Conservation (phyloP, 2,113 vertebrate species). For the Epinephelus lanceolatus region DNA sequence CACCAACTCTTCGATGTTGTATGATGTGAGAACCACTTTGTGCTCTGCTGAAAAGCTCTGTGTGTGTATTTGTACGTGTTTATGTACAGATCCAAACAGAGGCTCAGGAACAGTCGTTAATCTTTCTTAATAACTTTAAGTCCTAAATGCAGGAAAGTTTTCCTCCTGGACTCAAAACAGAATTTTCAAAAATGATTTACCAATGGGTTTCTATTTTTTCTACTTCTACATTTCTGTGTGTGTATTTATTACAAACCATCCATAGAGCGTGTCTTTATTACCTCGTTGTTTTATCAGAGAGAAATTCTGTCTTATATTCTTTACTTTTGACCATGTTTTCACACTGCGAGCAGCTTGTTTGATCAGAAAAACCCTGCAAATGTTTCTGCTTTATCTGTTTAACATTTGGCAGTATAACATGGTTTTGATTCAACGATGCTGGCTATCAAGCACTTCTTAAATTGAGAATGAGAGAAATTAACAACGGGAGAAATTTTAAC, state of each 20-base stretch:
- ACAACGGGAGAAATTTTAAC: background rate
- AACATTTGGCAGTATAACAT: no score
- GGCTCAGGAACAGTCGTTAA: conserved; percentile 31
- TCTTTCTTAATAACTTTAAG: background rate
- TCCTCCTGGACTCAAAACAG: background rate
- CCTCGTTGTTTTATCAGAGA: conserved; percentile 44
- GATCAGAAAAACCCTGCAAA: background rate
- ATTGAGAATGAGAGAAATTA: no score
- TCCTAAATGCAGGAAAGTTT: conserved; percentile 1
- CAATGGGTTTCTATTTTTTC: background rate
- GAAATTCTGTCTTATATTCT: conserved; percentile 13
- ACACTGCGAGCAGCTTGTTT: conserved; percentile 35
- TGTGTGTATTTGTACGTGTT: background rate
- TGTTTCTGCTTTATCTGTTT: no score
- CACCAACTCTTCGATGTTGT: conserved; percentile 52
- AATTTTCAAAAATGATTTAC: no score
- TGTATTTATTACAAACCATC: conserved; percentile 51
- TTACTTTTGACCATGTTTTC: conserved; percentile 18
- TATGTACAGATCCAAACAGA: conserved; percentile 52
- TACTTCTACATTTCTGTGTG: conserved; percentile 36
- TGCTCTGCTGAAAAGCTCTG: conserved; percentile 56
- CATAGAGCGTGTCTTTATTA: conserved; percentile 50
- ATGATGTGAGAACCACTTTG: conserved; percentile 72
- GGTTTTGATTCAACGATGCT: background rate
- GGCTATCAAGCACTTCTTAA: background rate